A percentile compares a stretch with the other conserved stretches of the same genome.
Evolutionary conservation across 2,888 invertebrate genomes (phyloP).

Genomic region (Schrankia costaestrigalis): DNA sequence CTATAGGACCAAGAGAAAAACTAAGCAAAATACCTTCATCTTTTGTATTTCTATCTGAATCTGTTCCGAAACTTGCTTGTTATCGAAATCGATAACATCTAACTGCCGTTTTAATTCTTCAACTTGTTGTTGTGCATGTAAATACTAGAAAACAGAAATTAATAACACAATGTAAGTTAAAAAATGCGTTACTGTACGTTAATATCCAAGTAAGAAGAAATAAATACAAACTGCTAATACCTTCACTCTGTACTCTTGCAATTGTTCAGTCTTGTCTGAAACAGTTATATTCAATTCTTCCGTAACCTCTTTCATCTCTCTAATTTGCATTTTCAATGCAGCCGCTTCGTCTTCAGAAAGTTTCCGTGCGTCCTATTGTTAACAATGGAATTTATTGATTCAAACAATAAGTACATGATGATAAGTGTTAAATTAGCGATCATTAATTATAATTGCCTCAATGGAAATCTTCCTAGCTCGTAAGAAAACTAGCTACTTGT

Average conservation of each 20-base stretch:
- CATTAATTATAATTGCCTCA: too few relatives aligned
- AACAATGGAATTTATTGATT: conserved; percentile 7
- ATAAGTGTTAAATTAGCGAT: not conserved
- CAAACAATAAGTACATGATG: not conserved
- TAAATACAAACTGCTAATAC: too few relatives aligned
- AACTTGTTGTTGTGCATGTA: conserved; percentile 68
- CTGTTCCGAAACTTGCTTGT: conserved; percentile 69
- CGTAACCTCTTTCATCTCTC: conserved; percentile 55
- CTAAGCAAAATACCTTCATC: conserved; percentile 62
- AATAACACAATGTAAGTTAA: too few relatives aligned
- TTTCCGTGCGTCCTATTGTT: conserved; percentile 49
- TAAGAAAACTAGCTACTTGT: too few relatives aligned
- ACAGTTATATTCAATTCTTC: conserved; percentile 58
- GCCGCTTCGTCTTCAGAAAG: conserved; percentile 47
- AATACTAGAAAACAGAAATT: too few relatives aligned
- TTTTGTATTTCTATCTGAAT: conserved; percentile 70
- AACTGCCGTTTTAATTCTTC: conserved; percentile 62
- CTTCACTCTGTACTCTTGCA: conserved; percentile 66
- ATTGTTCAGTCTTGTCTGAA: conserved; percentile 58
- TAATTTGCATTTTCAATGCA: conserved; percentile 51
- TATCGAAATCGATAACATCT: conserved; percentile 61
- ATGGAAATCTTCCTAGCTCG: too few relatives aligned
- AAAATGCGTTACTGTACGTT: too few relatives aligned
- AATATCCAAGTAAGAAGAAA: too few relatives aligned
- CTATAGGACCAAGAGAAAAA: too few relatives aligned